These are phyloP conservation scores for Gavia stellata DNA, from an alignment of 2,113 vertebrate genomes.

Conservation along the genomic window DNA sequence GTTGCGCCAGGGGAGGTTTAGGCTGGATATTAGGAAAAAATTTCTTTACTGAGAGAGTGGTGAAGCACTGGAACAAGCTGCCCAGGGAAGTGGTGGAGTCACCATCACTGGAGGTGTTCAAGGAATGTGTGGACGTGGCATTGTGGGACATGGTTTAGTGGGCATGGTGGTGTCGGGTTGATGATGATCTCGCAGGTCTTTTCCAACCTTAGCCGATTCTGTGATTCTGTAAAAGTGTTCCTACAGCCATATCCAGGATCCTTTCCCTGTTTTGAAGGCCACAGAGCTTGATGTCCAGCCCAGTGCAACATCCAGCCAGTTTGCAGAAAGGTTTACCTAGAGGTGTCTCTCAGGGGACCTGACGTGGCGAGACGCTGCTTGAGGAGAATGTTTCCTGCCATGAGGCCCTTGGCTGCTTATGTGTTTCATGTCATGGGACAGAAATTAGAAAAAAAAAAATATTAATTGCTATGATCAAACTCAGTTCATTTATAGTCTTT, in stretches of 20 bases:
- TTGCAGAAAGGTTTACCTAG: background rate
- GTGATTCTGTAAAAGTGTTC: background rate
- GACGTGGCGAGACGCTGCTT: background rate
- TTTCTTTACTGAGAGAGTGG: too few relatives aligned
- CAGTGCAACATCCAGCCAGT: fast-evolving
- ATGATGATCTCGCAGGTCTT: too few relatives aligned
- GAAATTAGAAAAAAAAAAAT: background rate
- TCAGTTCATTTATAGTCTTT: background rate
- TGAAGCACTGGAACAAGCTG: too few relatives aligned
- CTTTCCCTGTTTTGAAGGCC: background rate
- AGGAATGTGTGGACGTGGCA: too few relatives aligned
- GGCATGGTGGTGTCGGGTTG: too few relatives aligned
- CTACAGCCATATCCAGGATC: background rate
- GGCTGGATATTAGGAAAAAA: too few relatives aligned
- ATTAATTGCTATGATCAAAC: background rate
- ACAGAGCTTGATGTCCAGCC: background rate
- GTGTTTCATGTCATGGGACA: background rate
- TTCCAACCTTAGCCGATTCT: too few relatives aligned
- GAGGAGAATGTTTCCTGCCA: background rate
- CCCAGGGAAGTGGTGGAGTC: too few relatives aligned
- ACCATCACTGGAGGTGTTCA: too few relatives aligned
- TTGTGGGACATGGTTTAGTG: too few relatives aligned
- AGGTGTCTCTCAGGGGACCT: background rate
- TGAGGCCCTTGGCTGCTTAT: background rate
- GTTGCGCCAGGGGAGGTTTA: too few relatives aligned